phyloP scores from a whole-genome alignment of 2,113 vertebrate genomes.

The Aspidoscelis tigris region DNA sequence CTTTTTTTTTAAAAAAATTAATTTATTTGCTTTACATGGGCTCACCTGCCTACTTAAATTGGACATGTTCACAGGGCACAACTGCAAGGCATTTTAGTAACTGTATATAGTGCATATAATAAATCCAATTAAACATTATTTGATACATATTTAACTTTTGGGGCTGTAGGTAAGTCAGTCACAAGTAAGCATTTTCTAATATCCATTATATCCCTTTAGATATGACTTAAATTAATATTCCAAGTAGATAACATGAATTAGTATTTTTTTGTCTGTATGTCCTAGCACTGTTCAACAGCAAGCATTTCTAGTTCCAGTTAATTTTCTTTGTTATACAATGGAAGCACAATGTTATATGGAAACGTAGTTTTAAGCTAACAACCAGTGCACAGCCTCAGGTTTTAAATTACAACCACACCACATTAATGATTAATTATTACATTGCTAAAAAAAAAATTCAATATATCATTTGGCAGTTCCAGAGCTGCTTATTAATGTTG shows the following conservation, averaged over 20 bases:
- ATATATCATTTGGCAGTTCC: conserved; percentile 80
- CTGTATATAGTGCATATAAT: conserved; percentile 88
- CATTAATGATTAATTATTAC: conserved; percentile 81
- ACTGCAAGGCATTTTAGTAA: conserved; percentile 81
- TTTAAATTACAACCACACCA: conserved; percentile 88
- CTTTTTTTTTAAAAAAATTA: conserved; percentile 42
- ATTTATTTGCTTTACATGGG: conserved; percentile 78
- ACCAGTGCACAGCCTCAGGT: conserved; percentile 95
- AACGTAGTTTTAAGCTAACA: conserved; percentile 90
- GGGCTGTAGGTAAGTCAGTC: conserved; percentile 83
- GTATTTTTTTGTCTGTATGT: conserved; percentile 86
- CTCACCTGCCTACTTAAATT: conserved; percentile 76
- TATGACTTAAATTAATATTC: conserved; percentile 81
- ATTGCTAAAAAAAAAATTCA: conserved; percentile 74
- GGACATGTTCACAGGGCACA: conserved; percentile 75
- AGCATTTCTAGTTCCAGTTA: conserved; percentile 81
- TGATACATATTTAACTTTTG: conserved; percentile 87
- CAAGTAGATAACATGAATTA: conserved; percentile 82
- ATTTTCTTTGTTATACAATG: conserved; percentile 86
- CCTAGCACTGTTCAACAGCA: conserved; percentile 84
- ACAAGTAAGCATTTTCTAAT: conserved; percentile 82
- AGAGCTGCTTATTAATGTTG: conserved; percentile 79
- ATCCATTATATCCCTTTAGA: conserved; percentile 79
- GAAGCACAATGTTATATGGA: conserved; percentile 98
- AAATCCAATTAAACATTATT: conserved; percentile 88